Base-by-base conservation (phyloP, 2,888 invertebrate genomes). In the Synergus gifuensis region DNA sequence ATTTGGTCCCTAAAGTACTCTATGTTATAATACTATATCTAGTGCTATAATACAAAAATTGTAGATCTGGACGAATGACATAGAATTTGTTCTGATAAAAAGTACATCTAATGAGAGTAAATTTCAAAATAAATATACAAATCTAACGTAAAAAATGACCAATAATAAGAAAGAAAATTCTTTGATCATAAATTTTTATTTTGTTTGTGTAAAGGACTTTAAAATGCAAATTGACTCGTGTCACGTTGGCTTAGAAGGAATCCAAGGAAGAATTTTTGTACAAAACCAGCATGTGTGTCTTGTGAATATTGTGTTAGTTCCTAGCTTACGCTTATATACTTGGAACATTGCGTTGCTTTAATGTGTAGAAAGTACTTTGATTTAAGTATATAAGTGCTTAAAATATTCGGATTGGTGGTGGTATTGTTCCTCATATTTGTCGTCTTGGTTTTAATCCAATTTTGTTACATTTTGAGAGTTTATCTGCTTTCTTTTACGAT, bases 221-320 rank as follows among this genome's bases (percentile, higher is more conserved):
- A n/a, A n/a, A 54, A 54, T 54, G 3, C 18, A 60, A 60, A 22
- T 60, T 60, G 60, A 60, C 60, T 60, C 22, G 60, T 60, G 60
- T 60, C 60, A 60, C 5, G 5, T 60, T 60, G 14, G 11, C 12
- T 22, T 22, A 60, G 60, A 60, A 60, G 12, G 60, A 28, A 18
- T 12, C 60, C 22, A 60, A 60, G 28, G 14, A 60, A 60, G 22
- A 60, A 60, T 12, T 22, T 22, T 60, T 60, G 22, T 60, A 9
- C 3, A 22, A 60, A 16, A 14, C 12, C 14, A 60, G 60, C 60
- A 60, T 60, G 60, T 60, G 18, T 60, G 22, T 60, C 22, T 60
- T 60, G 60, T 60, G 22, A 60, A 60, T 36, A 18, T 60, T 60
- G 22, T 60, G 60, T 28, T 3, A 28, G 60, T 60, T 7, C n/a